These are phyloP conservation scores for Euclidia mi DNA, from an alignment of 2,888 invertebrate species.

Conservation along the genomic window DNA sequence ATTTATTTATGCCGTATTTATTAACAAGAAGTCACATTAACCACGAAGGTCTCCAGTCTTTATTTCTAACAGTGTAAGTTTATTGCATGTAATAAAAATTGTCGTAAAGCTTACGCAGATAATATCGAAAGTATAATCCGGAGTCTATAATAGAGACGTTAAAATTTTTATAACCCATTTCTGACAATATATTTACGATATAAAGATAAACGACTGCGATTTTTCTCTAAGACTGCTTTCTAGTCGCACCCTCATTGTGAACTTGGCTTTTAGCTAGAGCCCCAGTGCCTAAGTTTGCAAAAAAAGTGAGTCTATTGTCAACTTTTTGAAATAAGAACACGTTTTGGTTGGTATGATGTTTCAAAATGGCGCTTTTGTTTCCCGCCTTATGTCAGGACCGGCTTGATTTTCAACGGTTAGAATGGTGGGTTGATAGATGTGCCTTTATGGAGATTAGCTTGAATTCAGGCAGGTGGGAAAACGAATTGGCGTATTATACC, in stretches of 20 bases:
- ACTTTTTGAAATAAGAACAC: slow-evolving; percentile 70
- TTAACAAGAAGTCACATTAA: too few relatives aligned
- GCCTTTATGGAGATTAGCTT: slow-evolving; percentile 15
- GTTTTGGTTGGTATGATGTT: slow-evolving; percentile 67
- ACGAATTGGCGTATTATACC: background rate
- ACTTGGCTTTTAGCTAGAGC: slow-evolving; percentile 68
- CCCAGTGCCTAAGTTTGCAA: slow-evolving; percentile 73
- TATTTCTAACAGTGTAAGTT: slow-evolving; percentile 31
- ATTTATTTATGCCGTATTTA: too few relatives aligned
- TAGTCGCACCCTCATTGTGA: slow-evolving; percentile 66
- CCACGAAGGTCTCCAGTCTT: too few relatives aligned
- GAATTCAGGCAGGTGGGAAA: slow-evolving; percentile 19
- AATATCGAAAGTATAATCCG: slow-evolving; percentile 46
- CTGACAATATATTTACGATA: slow-evolving; percentile 39
- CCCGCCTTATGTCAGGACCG: slow-evolving; percentile 54
- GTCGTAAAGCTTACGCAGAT: slow-evolving; percentile 50
- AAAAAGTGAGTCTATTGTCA: slow-evolving; percentile 75
- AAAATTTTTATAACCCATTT: slow-evolving; percentile 56
- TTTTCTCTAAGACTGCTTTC: slow-evolving; percentile 31
- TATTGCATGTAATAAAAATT: slow-evolving; percentile 44
- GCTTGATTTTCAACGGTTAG: slow-evolving; percentile 65
- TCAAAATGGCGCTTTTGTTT: slow-evolving; percentile 61
- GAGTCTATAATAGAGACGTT: slow-evolving; percentile 61
- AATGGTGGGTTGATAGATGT: slow-evolving; percentile 43
- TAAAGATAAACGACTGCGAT: slow-evolving; percentile 27